Percentiles rank a stretch among this genome's conserved stretches.
Conservation (phyloP, 1,140 invertebrate genomes). For the Polyergus mexicanus region DNA sequence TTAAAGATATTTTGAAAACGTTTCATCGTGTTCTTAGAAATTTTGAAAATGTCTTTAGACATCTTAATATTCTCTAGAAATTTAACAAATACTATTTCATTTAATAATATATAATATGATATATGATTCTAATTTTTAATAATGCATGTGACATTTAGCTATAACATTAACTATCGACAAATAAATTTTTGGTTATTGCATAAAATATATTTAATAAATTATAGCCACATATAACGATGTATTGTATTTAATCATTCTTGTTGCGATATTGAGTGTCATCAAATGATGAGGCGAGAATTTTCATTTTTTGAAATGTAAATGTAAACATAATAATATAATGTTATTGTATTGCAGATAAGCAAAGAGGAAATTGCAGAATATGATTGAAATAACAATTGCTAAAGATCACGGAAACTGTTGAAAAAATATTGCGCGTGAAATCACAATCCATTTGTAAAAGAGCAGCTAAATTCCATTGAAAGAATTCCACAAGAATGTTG, state of each 20-base stretch:
- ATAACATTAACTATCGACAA: too few relatives aligned
- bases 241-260: background rate
- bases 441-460: background rate
- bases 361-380: background rate
- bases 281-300: background rate
- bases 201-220: too few relatives aligned
- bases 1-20: too few relatives aligned
- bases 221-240: background rate
- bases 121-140: too few relatives aligned
- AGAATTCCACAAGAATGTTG: background rate
- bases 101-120: too few relatives aligned
- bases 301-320: background rate
- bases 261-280: background rate
- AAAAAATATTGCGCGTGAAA: background rate
- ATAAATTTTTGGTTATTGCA: too few relatives aligned
- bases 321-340: background rate
- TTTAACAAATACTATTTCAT: too few relatives aligned
- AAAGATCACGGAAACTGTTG: background rate
- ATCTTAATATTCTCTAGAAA: too few relatives aligned
- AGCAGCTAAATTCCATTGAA: background rate
- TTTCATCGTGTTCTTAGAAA: too few relatives aligned
- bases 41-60: too few relatives aligned
- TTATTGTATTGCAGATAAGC: constrained; percentile 18
- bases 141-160: too few relatives aligned
- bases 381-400: background rate